phyloP scores from a whole-genome alignment of 2,888 invertebrate species.

The Troglohyphantes excavatus region DNA sequence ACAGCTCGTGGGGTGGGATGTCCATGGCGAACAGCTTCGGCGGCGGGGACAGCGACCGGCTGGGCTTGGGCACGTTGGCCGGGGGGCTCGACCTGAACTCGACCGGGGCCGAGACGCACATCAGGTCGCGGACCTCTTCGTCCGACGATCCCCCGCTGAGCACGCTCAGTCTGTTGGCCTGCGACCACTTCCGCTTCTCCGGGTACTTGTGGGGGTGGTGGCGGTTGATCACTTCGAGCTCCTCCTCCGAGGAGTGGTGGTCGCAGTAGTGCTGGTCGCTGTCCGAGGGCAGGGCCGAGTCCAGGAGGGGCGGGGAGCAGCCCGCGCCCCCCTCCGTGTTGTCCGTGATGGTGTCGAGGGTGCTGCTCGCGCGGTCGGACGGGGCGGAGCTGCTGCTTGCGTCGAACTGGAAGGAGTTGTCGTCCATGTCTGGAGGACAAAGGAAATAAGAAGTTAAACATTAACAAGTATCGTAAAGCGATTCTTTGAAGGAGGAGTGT shows the following conservation, averaged over 20 bases:
- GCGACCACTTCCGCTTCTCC: conserved; percentile 87
- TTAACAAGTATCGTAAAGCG: no score
- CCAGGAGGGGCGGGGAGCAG: conserved; percentile 78
- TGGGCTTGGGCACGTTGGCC: conserved; percentile 92
- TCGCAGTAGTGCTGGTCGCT: conserved; percentile 88
- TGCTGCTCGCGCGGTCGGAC: conserved; percentile 77
- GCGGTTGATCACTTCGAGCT: conserved; percentile 90
- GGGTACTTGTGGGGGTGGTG: conserved; percentile 85
- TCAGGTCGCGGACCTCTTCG: conserved; percentile 87
- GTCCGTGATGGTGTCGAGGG: conserved; percentile 63
- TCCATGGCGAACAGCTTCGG: conserved; percentile 80
- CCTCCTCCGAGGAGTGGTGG: conserved; percentile 96
- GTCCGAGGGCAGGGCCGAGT: conserved; percentile 84
- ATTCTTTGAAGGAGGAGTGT: no score
- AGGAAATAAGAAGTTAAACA: neutral
- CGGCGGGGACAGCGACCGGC: conserved; percentile 80
- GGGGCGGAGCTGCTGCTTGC: conserved; percentile 71
- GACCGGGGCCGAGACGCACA: conserved; percentile 89
- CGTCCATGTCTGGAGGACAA: conserved; percentile 73
- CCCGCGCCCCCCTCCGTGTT: conserved; percentile 21
- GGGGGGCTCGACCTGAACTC: conserved; percentile 96
- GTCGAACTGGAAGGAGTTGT: conserved; percentile 61
- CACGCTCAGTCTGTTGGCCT: conserved; percentile 82
- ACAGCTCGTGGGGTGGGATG: conserved; percentile 81
- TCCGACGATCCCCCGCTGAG: conserved; percentile 83